Evolutionary conservation across 2,888 invertebrate species (phyloP).

Genomic region (Bombylius major): DNA sequence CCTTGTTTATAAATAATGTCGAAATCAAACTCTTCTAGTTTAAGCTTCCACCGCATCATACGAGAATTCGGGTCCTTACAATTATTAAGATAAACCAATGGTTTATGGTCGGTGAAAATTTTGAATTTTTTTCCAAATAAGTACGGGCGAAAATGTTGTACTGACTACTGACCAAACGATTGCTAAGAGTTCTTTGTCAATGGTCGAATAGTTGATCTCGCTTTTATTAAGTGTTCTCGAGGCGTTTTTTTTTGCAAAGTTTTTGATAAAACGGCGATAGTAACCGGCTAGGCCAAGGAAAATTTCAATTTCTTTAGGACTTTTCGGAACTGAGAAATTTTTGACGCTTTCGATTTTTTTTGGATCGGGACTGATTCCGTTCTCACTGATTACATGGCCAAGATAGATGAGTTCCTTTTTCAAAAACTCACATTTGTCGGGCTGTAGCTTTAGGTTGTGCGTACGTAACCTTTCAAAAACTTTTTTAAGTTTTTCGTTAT

Average conservation of each 20-base stretch:
- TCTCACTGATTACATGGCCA: conserved; percentile 22
- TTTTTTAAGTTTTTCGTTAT: conserved; percentile 13
- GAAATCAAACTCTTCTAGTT: too few species aligned
- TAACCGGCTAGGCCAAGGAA: conserved; percentile 17
- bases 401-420: conserved; percentile 10
- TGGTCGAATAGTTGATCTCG: conserved; percentile 17
- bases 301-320: conserved; percentile 15
- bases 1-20: too few species aligned
- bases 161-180: background rate
- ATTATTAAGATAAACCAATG: too few species aligned
- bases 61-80: too few species aligned
- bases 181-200: conserved; percentile 17
- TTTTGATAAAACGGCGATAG: conserved; percentile 9
- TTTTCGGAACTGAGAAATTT: conserved; percentile 11
- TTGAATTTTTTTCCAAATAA: background rate
- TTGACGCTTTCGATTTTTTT: conserved; percentile 1
- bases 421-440: conserved; percentile 18
- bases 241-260: conserved; percentile 14
- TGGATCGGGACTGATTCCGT: conserved; percentile 14
- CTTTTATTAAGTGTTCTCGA: conserved; percentile 16
- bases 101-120: too few species aligned
- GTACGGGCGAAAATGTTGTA: background rate
- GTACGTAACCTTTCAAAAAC: conserved; percentile 16
- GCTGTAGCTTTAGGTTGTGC: conserved; percentile 16
- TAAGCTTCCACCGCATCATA: too few species aligned